These are phyloP conservation scores for Trachelus iudaicus DNA, from an alignment of 2,888 invertebrate genomes.

Conservation along the genomic window DNA sequence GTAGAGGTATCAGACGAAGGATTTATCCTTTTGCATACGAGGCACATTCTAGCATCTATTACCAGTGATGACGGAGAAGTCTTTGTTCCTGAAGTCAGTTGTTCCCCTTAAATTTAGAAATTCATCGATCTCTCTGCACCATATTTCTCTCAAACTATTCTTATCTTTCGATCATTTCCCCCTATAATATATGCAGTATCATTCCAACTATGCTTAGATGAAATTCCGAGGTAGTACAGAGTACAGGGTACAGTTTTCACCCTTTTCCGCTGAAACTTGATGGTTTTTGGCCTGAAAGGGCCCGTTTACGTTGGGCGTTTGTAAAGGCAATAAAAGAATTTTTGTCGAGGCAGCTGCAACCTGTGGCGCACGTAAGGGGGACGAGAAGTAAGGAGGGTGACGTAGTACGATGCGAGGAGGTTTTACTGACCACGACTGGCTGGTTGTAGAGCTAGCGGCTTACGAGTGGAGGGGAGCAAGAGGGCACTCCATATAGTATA, in stretches of 20 bases:
- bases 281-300: conserved; percentile 6
- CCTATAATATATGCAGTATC: background rate
- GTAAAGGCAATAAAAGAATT: conserved; percentile 43
- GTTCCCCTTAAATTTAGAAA: background rate
- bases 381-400: conserved; percentile 18
- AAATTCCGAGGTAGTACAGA: background rate
- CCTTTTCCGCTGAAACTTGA: conserved; percentile 1
- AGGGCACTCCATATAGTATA: background rate
- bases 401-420: conserved; percentile 14
- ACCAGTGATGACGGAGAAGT: background rate
- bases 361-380: conserved; percentile 34
- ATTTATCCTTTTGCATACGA: background rate
- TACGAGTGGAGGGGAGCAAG: background rate
- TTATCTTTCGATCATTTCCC: background rate
- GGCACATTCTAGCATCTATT: background rate
- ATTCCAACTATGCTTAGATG: background rate
- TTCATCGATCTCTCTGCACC: background rate
- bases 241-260: background rate
- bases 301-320: background rate
- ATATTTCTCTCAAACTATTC: background rate
- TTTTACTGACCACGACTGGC: background rate
- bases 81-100: background rate
- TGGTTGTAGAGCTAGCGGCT: background rate
- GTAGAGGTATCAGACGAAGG: background rate
- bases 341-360: conserved; percentile 50